Conservation (phyloP, 2,797 vertebrate genomes). For the Kryptolebias ocellatus region DNA sequence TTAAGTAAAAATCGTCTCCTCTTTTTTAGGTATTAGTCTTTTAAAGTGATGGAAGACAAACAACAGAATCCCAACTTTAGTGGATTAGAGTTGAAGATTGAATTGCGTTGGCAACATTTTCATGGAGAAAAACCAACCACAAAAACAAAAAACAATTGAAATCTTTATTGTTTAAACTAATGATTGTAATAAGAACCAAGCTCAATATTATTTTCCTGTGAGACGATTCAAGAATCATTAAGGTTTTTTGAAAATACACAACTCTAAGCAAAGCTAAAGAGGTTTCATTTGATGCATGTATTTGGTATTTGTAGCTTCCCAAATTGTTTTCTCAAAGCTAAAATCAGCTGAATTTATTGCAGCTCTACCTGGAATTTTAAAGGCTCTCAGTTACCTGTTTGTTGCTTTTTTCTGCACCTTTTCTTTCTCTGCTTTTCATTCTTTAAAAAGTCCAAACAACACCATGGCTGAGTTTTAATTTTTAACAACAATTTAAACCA, state of each 20-base stretch:
- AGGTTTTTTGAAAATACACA: neutral
- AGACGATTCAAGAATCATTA: neutral
- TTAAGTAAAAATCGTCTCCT: too few species aligned
- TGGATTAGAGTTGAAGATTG: neutral
- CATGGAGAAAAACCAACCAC: neutral
- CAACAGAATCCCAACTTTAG: neutral
- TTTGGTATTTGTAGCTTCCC: slow-evolving; percentile 25
- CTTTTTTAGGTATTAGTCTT: neutral
- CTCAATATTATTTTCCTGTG: neutral
- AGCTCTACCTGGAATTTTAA: slow-evolving; percentile 29
- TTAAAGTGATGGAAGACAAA: neutral
- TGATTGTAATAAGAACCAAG: neutral
- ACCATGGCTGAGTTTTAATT: too few species aligned
- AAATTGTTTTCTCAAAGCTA: slow-evolving; percentile 64
- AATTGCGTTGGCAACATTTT: neutral
- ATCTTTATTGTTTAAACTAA: neutral
- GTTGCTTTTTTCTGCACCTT: neutral
- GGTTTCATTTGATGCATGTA: slow-evolving; percentile 17
- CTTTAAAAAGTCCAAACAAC: neutral
- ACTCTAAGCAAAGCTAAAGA: slow-evolving; percentile 16
- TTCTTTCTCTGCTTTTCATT: slow-evolving; percentile 10
- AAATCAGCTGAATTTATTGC: slow-evolving; percentile 57
- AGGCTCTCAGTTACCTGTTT: slow-evolving; percentile 49
- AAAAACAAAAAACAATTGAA: too few species aligned
- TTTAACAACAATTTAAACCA: neutral